phyloP scores from a whole-genome alignment of 2,888 invertebrate species.

The Spodoptera picta region DNA sequence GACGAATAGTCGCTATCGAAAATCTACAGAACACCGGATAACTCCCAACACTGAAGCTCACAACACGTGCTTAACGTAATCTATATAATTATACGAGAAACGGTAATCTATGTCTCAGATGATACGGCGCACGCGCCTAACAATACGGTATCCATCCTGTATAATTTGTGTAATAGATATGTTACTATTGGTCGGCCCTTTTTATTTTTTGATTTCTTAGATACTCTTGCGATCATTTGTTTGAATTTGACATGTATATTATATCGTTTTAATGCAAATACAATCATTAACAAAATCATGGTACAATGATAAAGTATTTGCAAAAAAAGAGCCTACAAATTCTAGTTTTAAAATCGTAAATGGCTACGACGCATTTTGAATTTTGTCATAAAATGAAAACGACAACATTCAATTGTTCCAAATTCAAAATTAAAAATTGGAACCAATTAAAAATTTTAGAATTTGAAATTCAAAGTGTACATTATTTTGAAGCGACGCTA shows the following conservation, averaged over 20 bases:
- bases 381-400: not conserved
- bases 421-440: conserved; percentile 47
- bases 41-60: conserved; percentile 52
- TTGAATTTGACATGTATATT: too few relatives aligned
- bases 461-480: conserved; percentile 69
- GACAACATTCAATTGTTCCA: conserved; percentile 30
- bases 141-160: conserved; percentile 58
- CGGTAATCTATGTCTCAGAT: conserved; percentile 68
- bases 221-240: too few relatives aligned
- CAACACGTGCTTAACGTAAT: conserved; percentile 79
- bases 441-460: conserved; percentile 59
- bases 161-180: conserved; percentile 54
- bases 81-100: conserved; percentile 77
- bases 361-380: not conserved
- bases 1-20: conserved; percentile 27
- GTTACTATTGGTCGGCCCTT: conserved; percentile 31
- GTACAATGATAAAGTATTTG: not conserved
- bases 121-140: conserved; percentile 73
- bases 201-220: conserved; percentile 1
- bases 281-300: too few relatives aligned
- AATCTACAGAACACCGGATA: conserved; percentile 26
- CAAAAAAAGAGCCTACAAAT: too few relatives aligned
- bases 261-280: too few relatives aligned
- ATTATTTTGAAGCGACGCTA: conserved; percentile 69
- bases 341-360: too few relatives aligned